These are phyloP conservation scores for Cataglyphis livida DNA, from an alignment of 2,888 invertebrate genomes.

Conservation along the genomic window DNA sequence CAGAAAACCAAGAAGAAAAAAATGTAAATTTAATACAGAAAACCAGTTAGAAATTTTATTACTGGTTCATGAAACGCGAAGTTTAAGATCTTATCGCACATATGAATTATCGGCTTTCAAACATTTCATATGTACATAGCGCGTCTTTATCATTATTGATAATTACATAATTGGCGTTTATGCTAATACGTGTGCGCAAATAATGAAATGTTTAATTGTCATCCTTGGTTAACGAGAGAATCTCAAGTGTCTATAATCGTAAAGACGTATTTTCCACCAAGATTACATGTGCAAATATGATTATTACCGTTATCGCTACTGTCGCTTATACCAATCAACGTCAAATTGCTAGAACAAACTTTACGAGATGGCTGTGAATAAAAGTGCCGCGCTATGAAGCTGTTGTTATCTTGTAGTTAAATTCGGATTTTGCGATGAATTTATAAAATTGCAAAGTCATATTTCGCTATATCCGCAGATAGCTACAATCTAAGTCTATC, in stretches of 20 bases:
- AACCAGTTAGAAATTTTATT: slow-evolving; percentile 26
- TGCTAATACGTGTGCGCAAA: slow-evolving; percentile 16
- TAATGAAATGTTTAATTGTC: slow-evolving; percentile 30
- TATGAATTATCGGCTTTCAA: not conserved
- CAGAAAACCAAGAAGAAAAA: not conserved
- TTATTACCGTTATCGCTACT: slow-evolving; percentile 38
- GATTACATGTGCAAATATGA: slow-evolving; percentile 6
- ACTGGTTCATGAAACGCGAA: not conserved
- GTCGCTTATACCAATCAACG: slow-evolving; percentile 29
- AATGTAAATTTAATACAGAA: not conserved
- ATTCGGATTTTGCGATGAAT: slow-evolving; percentile 11
- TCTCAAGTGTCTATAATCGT: not conserved
- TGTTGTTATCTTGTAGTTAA: slow-evolving; percentile 20
- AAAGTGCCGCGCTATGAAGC: not conserved
- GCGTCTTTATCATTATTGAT: slow-evolving; percentile 31
- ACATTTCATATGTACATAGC: slow-evolving; percentile 33
- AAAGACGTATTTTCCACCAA: not conserved
- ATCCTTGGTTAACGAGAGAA: slow-evolving; percentile 2
- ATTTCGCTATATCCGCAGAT: slow-evolving; percentile 11
- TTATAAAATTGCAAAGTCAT: slow-evolving; percentile 16
- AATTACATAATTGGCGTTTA: slow-evolving; percentile 48
- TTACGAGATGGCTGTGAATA: slow-evolving; percentile 19
- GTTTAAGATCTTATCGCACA: slow-evolving; percentile 31
- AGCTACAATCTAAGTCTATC: not conserved
- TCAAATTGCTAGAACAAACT: slow-evolving; percentile 3